Evolutionary conservation across 2,888 invertebrate genomes (phyloP).

Genomic region (Drosophila kambysellisi): DNA sequence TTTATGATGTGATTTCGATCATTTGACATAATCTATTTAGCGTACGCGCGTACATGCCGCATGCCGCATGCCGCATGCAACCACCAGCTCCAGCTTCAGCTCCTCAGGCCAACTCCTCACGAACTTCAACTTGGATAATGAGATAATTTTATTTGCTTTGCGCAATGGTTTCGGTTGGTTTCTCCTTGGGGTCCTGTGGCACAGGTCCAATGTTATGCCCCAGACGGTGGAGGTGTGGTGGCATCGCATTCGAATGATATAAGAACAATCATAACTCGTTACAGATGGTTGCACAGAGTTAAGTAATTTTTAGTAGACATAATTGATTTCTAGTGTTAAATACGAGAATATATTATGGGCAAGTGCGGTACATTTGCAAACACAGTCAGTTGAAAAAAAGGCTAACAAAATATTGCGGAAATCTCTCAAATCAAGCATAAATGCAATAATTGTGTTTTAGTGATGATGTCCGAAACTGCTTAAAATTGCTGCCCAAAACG

Average conservation of each 20-base stretch:
- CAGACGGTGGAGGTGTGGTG: conserved; percentile 16
- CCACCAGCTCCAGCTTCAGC: conserved; percentile 16
- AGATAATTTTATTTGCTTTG: conserved; percentile 84
- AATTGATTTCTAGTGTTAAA: conserved; percentile 51
- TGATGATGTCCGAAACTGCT: not conserved
- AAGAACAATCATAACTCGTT: conserved; percentile 28
- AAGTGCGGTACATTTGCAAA: not conserved
- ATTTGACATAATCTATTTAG: conserved; percentile 85
- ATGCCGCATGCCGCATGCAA: conserved; percentile 20
- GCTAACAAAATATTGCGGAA: not conserved
- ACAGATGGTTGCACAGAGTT: conserved; percentile 19
- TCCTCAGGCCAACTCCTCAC: conserved; percentile 35
- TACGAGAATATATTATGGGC: not conserved
- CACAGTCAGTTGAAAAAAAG: not conserved
- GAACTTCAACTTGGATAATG: conserved; percentile 59
- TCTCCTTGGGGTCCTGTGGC: conserved; percentile 5
- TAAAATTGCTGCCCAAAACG: not conserved
- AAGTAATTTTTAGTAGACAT: conserved; percentile 32
- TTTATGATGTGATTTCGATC: conserved; percentile 85
- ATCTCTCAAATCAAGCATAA: not conserved
- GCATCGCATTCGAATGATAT: conserved; percentile 39
- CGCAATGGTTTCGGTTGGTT: conserved; percentile 59
- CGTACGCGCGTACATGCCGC: conserved; percentile 53
- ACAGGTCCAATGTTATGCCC: conserved; percentile 6
- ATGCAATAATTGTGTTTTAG: not conserved